These are phyloP conservation scores for Cettia cetti DNA, from an alignment of 2,113 vertebrate species.

Conservation along the genomic window DNA sequence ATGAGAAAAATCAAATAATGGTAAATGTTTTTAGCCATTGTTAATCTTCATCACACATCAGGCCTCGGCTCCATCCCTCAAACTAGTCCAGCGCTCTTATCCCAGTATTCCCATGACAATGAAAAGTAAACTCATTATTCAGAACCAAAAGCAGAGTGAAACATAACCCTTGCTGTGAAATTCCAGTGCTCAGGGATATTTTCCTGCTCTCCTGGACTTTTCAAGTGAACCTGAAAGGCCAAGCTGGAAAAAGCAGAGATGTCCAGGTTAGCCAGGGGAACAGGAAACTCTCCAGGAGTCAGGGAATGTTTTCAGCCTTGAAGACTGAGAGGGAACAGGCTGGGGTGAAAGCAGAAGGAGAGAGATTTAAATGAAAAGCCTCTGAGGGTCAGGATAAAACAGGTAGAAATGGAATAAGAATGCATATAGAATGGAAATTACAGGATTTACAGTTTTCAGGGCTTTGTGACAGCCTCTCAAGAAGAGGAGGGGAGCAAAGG, in stretches of 20 bases:
- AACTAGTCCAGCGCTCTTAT: background rate
- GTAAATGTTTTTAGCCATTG: background rate
- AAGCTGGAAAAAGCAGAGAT: background rate
- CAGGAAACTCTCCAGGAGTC: background rate
- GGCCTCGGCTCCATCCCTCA: background rate
- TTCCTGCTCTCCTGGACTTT: background rate
- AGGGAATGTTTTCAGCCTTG: background rate
- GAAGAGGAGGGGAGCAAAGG: background rate
- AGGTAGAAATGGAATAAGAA: background rate
- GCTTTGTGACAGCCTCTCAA: background rate
- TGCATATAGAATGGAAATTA: background rate
- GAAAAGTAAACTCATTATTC: background rate
- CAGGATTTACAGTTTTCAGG: background rate
- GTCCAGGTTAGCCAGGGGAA: background rate
- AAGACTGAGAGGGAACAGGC: background rate
- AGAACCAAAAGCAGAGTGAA: background rate
- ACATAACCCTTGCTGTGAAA: background rate
- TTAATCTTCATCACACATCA: background rate
- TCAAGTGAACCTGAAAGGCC: background rate
- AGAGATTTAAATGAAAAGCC: background rate
- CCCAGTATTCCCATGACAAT: fast-evolving
- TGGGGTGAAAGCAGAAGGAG: background rate
- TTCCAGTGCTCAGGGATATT: background rate
- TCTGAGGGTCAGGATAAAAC: background rate
- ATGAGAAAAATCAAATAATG: background rate